These are phyloP conservation scores for Napeogenes inachia DNA, from an alignment of 2,888 invertebrate genomes.

Conservation along the genomic window DNA sequence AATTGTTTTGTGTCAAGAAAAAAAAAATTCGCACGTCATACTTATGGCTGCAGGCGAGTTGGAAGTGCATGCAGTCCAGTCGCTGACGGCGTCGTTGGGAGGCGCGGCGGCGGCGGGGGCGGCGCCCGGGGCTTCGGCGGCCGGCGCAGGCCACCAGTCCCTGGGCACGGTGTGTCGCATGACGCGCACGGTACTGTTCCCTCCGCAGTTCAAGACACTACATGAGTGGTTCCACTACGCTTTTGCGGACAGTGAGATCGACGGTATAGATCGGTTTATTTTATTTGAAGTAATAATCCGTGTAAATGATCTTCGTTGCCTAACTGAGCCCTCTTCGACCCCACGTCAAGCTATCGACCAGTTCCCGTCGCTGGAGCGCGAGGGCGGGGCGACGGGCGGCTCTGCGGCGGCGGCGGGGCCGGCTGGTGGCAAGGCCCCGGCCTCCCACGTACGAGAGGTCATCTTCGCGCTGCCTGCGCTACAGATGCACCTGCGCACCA, in stretches of 20 bases:
- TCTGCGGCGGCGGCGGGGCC: conserved; percentile 81
- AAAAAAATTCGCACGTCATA: conserved; percentile 16
- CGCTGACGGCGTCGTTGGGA: conserved; percentile 92
- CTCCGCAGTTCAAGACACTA: conserved; percentile 95
- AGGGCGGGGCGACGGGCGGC: conserved; percentile 64
- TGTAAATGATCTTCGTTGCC: neutral
- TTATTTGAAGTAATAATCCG: neutral
- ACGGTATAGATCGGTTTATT: conserved; percentile 78
- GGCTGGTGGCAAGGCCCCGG: conserved; percentile 59
- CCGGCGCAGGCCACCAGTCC: conserved; percentile 85
- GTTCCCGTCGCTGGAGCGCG: conserved; percentile 92
- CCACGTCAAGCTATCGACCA: conserved; percentile 85
- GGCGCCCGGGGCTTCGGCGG: conserved; percentile 74
- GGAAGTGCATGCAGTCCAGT: conserved; percentile 91
- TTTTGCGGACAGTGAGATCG: conserved; percentile 95
- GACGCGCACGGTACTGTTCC: conserved; percentile 93
- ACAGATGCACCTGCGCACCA: conserved; percentile 94
- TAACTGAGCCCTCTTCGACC: neutral
- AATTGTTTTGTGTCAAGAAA: neutral
- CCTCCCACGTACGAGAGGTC: conserved; percentile 90
- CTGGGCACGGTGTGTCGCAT: conserved; percentile 97
- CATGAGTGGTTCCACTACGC: conserved; percentile 99
- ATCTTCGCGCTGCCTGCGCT: conserved; percentile 96
- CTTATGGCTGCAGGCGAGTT: conserved; percentile 53
- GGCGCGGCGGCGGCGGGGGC: conserved; percentile 69